Conservation (phyloP, 1,140 invertebrate species). For the Cherax destructor region DNA sequence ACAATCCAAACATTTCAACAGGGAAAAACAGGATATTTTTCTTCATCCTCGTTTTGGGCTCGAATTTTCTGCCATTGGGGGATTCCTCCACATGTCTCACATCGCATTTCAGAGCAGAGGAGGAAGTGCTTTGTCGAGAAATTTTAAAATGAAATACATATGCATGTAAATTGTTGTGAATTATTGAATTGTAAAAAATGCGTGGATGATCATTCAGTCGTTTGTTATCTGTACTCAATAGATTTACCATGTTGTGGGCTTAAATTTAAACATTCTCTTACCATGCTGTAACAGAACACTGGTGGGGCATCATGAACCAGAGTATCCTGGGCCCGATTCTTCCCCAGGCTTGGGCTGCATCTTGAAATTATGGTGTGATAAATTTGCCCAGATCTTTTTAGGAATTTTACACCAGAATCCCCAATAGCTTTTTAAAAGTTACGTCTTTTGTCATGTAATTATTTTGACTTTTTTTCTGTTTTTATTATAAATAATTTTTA, state of each 20-base stretch:
- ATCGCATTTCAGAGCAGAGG: constrained; percentile 92
- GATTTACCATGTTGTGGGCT: background rate
- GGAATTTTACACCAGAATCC: constrained; percentile 99
- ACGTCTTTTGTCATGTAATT: constrained; percentile 80
- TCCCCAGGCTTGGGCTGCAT: constrained; percentile 99
- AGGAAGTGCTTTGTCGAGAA: constrained; percentile 79
- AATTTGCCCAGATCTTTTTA: constrained; percentile 98
- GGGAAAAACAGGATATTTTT: constrained; percentile 98
- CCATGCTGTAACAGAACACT: constrained; percentile 74
- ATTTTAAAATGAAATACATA: too few species aligned
- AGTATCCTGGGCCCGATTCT: constrained; percentile 91
- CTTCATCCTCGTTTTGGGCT: constrained; percentile 99
- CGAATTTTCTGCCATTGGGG: constrained; percentile 95
- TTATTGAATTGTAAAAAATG: too few species aligned
- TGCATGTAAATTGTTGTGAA: too few species aligned
- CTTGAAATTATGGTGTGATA: constrained; percentile 98
- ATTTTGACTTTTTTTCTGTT: background rate
- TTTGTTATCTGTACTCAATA: background rate
- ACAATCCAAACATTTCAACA: constrained; percentile 96
- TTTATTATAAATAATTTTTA: too few species aligned
- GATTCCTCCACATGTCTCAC: constrained; percentile 95
- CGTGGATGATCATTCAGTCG: too few species aligned
- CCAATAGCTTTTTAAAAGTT: background rate
- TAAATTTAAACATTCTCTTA: background rate
- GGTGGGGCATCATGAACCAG: constrained; percentile 84